Evolutionary conservation across 2,888 invertebrate species (phyloP), one percentile per base, ranked within the genome.

Genomic region (Bombylius major): DNA sequence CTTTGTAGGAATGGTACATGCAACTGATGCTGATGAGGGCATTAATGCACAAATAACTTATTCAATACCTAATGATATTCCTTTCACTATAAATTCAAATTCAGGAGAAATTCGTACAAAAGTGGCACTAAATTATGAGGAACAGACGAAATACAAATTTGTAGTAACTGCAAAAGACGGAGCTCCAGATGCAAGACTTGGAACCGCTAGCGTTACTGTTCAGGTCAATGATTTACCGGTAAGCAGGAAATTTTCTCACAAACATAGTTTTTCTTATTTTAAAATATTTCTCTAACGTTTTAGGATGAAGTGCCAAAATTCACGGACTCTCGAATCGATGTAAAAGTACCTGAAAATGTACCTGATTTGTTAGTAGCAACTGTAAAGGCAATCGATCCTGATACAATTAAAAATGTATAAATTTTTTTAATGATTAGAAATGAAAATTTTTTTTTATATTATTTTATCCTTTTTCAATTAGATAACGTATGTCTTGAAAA

Each of bases 141-240:
- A 79, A 12, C 83, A 86, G 65, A 86, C 84, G 71, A 88, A 89
- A 66, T 72, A 73, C 59, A 72, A 69, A 59, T 89, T 93, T 71
- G 89, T 91, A 47, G 89, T 93, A 9, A 92, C 91, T 0, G 93
- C 93, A 2, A 86, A 83, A 68, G 94, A 94, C 68, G 89, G 89
- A 31, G 93, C 90, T 0, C 82, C 86, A 1, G 90, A 92, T 77
- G 84, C 87, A 5, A 79, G 92, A 13, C 77, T 92, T 45, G 90
- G 91, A 4, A 92, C 93, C 0, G 90, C 92, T 0, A 89, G 89
- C 1, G 89, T 93, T 11, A 86, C 89, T 0, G 84, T 94, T 1
- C 77, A 79, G 63, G 89, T 93, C 0, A 77, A 82, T 53, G 93
- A 94, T 69, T 76, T 86, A 0, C 70, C 70, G 1, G 57, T 59